phyloP scores from a whole-genome alignment of 92 coral and sea anemone species.

The Palythoa caribaeorum region DNA sequence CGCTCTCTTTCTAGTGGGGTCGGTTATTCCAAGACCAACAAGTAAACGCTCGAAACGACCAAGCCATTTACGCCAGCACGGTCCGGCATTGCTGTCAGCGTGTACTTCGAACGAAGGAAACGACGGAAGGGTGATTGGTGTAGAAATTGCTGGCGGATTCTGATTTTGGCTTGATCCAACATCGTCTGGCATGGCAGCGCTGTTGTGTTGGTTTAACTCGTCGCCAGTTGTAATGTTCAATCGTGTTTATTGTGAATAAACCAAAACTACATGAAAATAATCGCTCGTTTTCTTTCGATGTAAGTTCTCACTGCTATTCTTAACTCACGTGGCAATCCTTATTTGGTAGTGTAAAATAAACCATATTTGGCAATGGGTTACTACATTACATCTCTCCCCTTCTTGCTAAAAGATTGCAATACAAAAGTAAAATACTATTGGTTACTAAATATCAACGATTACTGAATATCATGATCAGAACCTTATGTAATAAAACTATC shows the following conservation, averaged over 20 bases:
- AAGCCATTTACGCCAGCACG: slow-evolving; percentile 36
- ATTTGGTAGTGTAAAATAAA: neutral
- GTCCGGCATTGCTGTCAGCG: slow-evolving; percentile 58
- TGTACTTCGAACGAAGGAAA: slow-evolving; percentile 52
- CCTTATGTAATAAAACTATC: neutral
- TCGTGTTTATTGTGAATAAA: no score
- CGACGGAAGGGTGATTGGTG: slow-evolving; percentile 26
- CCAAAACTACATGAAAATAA: no score
- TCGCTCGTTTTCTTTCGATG: no score
- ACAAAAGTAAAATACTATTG: neutral
- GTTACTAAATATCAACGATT: neutral
- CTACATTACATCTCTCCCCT: slow-evolving; percentile 2
- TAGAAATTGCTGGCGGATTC: slow-evolving; percentile 9
- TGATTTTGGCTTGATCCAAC: neutral
- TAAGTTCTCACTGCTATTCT: no score
- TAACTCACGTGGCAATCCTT: neutral
- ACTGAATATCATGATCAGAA: neutral
- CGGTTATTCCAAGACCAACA: slow-evolving; percentile 10
- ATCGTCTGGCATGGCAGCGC: neutral
- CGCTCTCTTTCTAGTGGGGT: slow-evolving; percentile 27
- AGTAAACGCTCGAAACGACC: neutral
- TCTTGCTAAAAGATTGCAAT: slow-evolving; percentile 6
- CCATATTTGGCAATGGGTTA: neutral
- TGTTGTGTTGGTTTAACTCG: neutral
- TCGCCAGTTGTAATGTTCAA: slow-evolving; percentile 36